These are phyloP conservation scores for Atherinomorus stipes DNA, from an alignment of 2,113 vertebrate species.

Conservation along the genomic window DNA sequence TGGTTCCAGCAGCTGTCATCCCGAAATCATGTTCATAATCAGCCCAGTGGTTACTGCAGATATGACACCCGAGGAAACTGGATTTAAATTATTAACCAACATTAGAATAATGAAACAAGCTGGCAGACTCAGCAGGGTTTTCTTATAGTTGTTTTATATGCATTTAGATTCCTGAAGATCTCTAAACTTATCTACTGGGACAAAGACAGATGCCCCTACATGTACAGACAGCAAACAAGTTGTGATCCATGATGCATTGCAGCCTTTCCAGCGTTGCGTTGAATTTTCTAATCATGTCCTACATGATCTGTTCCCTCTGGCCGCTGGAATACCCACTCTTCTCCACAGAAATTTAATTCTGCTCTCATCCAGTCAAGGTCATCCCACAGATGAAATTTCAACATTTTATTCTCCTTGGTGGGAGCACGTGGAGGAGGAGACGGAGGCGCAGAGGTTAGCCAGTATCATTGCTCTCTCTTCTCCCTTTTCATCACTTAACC, in stretches of 20 bases:
- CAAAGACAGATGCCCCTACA: constrained; percentile 4
- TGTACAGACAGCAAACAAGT: constrained; percentile 15
- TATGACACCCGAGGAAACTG: background rate
- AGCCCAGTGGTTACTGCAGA: background rate
- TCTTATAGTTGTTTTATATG: background rate
- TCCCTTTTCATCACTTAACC: constrained; percentile 19
- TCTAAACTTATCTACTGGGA: constrained; percentile 6
- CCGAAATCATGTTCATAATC: background rate
- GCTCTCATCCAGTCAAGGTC: constrained; percentile 68
- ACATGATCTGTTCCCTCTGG: constrained; percentile 53
- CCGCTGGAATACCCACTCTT: constrained; percentile 56
- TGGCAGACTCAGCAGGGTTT: background rate
- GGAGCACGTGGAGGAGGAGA: constrained; percentile 35
- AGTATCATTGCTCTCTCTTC: constrained; percentile 8
- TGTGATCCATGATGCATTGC: constrained; percentile 51
- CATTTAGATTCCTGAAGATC: background rate
- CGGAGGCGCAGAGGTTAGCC: constrained; percentile 12
- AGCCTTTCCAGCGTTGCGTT: constrained; percentile 38
- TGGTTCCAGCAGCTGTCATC: background rate
- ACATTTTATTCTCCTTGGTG: constrained; percentile 63
- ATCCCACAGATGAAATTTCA: constrained; percentile 62
- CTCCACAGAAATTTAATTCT: constrained; percentile 66
- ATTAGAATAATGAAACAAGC: background rate
- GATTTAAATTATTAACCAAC: background rate
- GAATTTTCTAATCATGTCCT: constrained; percentile 64